These are phyloP conservation scores for Argyresthia goedartella DNA, from an alignment of 2,888 invertebrate species.

Conservation along the genomic window DNA sequence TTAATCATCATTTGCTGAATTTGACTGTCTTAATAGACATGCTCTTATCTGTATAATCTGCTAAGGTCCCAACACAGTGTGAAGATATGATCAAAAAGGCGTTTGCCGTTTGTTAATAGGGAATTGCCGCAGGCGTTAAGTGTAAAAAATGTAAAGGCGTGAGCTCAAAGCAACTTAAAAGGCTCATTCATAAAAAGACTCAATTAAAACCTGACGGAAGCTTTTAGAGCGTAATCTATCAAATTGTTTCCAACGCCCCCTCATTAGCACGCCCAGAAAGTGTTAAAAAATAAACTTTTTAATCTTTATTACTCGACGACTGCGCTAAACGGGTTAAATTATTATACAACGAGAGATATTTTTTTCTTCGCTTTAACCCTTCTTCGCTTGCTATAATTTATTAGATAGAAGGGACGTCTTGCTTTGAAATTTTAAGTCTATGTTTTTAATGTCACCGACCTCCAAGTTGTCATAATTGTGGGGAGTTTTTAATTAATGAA, in stretches of 20 bases:
- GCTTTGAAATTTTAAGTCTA: constrained; percentile 47
- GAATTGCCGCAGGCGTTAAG: background rate
- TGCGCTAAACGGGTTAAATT: constrained; percentile 68
- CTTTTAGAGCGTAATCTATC: constrained; percentile 72
- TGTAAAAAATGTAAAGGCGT: constrained; percentile 45
- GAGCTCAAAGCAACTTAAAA: constrained; percentile 61
- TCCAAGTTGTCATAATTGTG: constrained; percentile 40
- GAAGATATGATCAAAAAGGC: too few relatives aligned
- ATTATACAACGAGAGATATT: constrained; percentile 58
- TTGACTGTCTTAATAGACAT: background rate
- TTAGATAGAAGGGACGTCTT: constrained; percentile 38
- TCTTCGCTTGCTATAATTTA: constrained; percentile 42
- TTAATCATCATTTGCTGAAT: background rate
- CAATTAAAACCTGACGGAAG: constrained; percentile 71
- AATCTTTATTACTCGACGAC: constrained; percentile 68
- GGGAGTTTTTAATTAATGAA: constrained; percentile 33
- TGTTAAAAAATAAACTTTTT: constrained; percentile 72
- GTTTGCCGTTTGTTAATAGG: background rate
- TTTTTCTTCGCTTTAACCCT: constrained; percentile 55
- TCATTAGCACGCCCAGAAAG: constrained; percentile 66
- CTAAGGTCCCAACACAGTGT: too few relatives aligned
- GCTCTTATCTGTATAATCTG: too few relatives aligned
- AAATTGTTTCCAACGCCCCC: constrained; percentile 71
- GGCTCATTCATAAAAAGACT: constrained; percentile 67
- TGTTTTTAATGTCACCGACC: constrained; percentile 49